These are phyloP conservation scores for Radopholus similis DNA, from an alignment of 1,140 invertebrate species.

Conservation along the genomic window DNA sequence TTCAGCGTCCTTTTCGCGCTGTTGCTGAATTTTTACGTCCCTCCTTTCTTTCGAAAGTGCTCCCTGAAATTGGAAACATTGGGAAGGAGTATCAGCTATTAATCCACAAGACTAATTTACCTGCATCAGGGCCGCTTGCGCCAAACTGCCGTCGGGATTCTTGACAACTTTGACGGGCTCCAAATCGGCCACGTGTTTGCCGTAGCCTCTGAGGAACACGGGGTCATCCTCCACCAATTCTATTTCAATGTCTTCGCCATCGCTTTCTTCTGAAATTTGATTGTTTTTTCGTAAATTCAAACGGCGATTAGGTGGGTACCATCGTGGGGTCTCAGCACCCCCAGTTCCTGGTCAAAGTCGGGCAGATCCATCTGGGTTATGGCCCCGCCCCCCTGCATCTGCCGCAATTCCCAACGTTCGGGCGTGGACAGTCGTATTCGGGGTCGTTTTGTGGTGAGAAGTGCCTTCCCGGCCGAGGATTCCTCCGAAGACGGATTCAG, in stretches of 20 bases:
- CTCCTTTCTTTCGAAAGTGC: conserved; percentile 92
- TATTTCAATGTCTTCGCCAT: conserved; percentile 95
- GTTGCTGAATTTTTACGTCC: conserved; percentile 63
- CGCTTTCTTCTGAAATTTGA: conserved; percentile 66
- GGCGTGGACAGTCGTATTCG: conserved; percentile 86
- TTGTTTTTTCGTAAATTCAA: conserved; percentile 64
- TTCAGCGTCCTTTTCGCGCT: conserved; percentile 70
- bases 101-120: neutral
- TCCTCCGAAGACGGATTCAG: conserved; percentile 44
- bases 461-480: conserved; percentile 76
- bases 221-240: conserved; percentile 98
- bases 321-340: conserved; percentile 62
- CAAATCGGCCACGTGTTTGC: conserved; percentile 72
- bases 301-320: conserved; percentile 40
- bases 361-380: conserved; percentile 63
- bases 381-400: conserved; percentile 61
- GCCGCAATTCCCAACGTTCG: conserved; percentile 73
- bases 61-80: conserved; percentile 62
- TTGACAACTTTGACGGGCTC: conserved; percentile 95
- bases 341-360: conserved; percentile 65
- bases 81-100: neutral
- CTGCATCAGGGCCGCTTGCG: conserved; percentile 98
- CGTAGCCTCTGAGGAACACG: conserved; percentile 78
- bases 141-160: conserved; percentile 95
- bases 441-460: conserved; percentile 53